phyloP scores from a whole-genome alignment of 2,113 vertebrate species.

The Labrus mixtus region DNA sequence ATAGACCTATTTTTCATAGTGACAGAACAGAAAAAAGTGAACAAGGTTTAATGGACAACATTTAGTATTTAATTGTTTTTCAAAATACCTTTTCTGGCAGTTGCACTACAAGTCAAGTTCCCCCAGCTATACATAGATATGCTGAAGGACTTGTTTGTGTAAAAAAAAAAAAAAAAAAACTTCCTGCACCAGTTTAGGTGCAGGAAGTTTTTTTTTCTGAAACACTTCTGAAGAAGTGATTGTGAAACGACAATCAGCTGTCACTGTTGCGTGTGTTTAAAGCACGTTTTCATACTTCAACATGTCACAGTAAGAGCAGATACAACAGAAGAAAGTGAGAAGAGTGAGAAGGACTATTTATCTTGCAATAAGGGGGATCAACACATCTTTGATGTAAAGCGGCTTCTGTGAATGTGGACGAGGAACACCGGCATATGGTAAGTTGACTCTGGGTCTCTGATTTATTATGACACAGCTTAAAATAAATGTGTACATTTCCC shows the following conservation, averaged over 20 bases:
- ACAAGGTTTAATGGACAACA: not conserved
- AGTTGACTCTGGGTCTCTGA: constrained; percentile 18
- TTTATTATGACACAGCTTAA: not conserved
- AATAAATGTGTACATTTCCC: not conserved
- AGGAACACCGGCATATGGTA: constrained; percentile 24
- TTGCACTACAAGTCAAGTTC: not conserved
- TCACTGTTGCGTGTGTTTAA: not conserved
- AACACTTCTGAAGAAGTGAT: constrained; percentile 31
- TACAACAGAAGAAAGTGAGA: not conserved
- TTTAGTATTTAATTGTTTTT: not conserved
- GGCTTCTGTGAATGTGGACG: constrained; percentile 4
- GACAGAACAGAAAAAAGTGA: too few relatives aligned
- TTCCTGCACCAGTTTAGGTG: constrained; percentile 23
- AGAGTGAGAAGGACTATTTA: not conserved
- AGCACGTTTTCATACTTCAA: constrained; percentile 8
- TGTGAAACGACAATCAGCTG: constrained; percentile 48
- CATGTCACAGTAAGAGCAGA: not conserved
- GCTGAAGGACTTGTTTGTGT: constrained; percentile 39
- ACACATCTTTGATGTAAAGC: not conserved
- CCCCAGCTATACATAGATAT: constrained; percentile 22
- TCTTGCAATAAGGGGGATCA: not conserved
- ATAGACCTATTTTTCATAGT: not conserved
- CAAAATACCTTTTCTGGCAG: too few relatives aligned
- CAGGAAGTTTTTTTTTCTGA: constrained; percentile 49
- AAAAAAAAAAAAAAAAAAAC: not conserved